Evolutionary conservation across 2,797 vertebrate genomes (phyloP), one percentile per base, ranked within the genome.

Genomic region (Geotrypetes seraphini): DNA sequence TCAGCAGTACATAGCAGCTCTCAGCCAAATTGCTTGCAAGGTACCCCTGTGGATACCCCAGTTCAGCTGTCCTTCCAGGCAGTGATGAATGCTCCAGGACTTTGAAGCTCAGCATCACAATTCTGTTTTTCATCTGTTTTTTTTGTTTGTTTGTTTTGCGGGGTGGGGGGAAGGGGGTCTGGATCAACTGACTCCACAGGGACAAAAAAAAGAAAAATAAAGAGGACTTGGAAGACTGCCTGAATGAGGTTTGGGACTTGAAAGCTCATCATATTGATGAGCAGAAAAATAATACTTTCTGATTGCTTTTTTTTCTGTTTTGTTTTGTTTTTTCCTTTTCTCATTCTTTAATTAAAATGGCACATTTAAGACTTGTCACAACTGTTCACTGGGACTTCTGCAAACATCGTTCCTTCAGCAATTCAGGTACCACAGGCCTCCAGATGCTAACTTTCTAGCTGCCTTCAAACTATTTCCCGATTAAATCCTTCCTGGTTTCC

Each of bases 231-330:
- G 71, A 73, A 52, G 67, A 48, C 71, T 69, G 71, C 70, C 68
- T 84, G 88, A 86, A 87, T 85, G 88, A 85, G 84, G 88, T 88
- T 86, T 87, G 85, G 91, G 89, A 92, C 74, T 84, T 75, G 86
- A 86, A 83, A 81, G 83, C 90, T 99, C 93, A 99, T 99, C 96
- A 99, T 97, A 97, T 97, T 99, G 96, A 97, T 97, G 96, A 97
- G 92, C 43, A 44, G 75, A 79, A 81, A 81, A 73, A 80, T 39
- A 41, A 45, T 44, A 48, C 78, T 85, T 79, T 42, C 31, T 20
- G 24, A 11, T 36, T 33, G 27, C 17, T 28, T 16, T 32, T 16
- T 39, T 79, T 79, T 23, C 74, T 79, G 79, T 79, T 83, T 76
- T n/a, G n/a, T n/a, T n/a, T n/a, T n/a, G n/a, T n/a, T n/a, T n/a